Percentiles rank a stretch among this genome's conserved stretches.
These are phyloP conservation scores for Albula goreensis DNA, from an alignment of 2,113 vertebrate species.

Conservation along the genomic window DNA sequence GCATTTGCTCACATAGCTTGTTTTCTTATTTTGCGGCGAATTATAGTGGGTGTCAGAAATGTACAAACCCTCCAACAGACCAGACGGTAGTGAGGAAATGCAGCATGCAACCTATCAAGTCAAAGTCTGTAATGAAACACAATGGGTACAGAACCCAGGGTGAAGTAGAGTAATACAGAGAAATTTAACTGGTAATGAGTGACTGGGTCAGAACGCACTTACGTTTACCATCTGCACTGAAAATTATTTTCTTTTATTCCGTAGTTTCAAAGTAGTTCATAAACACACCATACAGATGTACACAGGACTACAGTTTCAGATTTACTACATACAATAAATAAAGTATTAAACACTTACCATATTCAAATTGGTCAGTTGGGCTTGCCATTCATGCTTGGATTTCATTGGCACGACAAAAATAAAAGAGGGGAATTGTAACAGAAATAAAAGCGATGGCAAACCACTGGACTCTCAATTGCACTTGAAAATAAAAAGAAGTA, in stretches of 20 bases:
- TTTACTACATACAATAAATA: constrained; percentile 3
- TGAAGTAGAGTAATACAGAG: background rate
- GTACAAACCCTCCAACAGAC: background rate
- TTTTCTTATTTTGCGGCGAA: background rate
- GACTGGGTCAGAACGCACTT: background rate
- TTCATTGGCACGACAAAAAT: constrained; percentile 43
- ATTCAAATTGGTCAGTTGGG: constrained; percentile 49
- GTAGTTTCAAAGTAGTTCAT: background rate
- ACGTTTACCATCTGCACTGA: background rate
- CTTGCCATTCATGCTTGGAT: constrained; percentile 47
- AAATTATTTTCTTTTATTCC: background rate
- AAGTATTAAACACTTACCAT: constrained; percentile 65
- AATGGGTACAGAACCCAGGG: background rate
- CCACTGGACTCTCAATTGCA: constrained; percentile 30
- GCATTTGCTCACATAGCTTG: background rate
- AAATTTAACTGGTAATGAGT: background rate
- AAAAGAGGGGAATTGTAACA: constrained; percentile 43
- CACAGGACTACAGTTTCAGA: background rate
- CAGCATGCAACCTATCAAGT: background rate
- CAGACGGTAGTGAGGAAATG: background rate
- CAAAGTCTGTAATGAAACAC: background rate
- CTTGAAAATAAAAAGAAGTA: constrained; percentile 35
- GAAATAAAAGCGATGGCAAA: constrained; percentile 38
- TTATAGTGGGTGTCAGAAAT: background rate
- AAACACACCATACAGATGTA: background rate